Evolutionary conservation across 2,888 invertebrate species (phyloP).

Genomic region (Andrena minutula): DNA sequence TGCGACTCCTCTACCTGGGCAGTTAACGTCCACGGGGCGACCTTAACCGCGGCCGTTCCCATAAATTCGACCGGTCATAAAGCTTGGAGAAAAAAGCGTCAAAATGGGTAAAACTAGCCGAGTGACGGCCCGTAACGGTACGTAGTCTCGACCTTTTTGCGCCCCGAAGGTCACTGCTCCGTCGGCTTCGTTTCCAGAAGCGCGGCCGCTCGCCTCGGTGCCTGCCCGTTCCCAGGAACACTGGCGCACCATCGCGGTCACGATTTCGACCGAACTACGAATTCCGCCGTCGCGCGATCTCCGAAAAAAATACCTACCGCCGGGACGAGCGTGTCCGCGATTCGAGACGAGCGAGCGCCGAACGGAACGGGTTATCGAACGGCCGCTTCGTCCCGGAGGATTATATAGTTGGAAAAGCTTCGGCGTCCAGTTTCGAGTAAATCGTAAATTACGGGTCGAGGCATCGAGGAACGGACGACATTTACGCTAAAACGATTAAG

Average conservation of each 20-base stretch:
- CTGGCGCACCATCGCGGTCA: conserved; percentile 29
- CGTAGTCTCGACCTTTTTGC: conserved; percentile 50
- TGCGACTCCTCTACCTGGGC: conserved; percentile 62
- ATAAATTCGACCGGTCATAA: conserved; percentile 68
- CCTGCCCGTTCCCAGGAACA: conserved; percentile 32
- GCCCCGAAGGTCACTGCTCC: conserved; percentile 53
- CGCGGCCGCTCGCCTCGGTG: conserved; percentile 24
- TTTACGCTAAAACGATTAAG: conserved; percentile 63
- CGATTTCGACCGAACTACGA: conserved; percentile 38
- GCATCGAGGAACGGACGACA: conserved; percentile 47
- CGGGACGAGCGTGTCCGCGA: not conserved
- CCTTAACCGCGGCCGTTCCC: conserved; percentile 58
- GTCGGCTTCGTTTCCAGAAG: conserved; percentile 48
- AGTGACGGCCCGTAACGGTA: conserved; percentile 51
- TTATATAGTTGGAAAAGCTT: conserved; percentile 43
- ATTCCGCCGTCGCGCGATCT: not conserved
- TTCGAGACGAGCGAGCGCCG: conserved; percentile 9
- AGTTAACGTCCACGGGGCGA: conserved; percentile 49
- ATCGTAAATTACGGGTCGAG: conserved; percentile 49
- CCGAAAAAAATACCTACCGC: not conserved
- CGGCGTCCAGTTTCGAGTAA: conserved; percentile 27
- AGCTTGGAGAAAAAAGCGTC: conserved; percentile 32
- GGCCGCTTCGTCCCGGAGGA: conserved; percentile 11
- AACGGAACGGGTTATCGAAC: conserved; percentile 9
- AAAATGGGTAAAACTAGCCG: conserved; percentile 46